A percentile compares a stretch with the other conserved stretches of the same genome.
Conservation (phyloP, 2,113 vertebrate genomes). For the Microtus montanus region DNA sequence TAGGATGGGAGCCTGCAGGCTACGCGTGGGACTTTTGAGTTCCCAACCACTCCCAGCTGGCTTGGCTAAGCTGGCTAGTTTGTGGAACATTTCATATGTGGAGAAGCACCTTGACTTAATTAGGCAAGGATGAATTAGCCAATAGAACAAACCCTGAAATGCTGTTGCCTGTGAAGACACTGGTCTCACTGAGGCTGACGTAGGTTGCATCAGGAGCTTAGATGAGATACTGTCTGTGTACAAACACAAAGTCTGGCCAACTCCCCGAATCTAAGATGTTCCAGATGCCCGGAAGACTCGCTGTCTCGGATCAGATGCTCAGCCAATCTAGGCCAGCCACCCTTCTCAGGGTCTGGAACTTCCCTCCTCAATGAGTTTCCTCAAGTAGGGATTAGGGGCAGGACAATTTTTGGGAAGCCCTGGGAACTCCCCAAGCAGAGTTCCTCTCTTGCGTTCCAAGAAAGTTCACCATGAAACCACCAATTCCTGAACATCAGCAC, state of each 20-base stretch:
- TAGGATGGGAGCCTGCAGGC: background rate
- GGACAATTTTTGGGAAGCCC: slow-evolving; percentile 32
- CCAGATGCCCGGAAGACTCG: background rate
- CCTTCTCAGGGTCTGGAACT: background rate
- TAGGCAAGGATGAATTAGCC: background rate
- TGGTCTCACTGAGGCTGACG: background rate
- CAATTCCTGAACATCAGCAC: background rate
- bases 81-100: background rate
- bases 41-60: background rate
- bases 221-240: background rate
- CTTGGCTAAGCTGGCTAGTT: background rate
- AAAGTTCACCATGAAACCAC: background rate
- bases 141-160: background rate
- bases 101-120: background rate
- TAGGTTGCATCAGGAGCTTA: background rate
- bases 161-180: background rate
- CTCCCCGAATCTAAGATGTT: background rate
- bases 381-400: background rate
- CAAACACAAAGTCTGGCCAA: background rate
- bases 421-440: background rate
- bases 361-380: background rate
- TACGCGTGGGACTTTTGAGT: accelerated
- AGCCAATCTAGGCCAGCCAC: too few relatives aligned
- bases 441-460: background rate
- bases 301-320: background rate